Evolutionary conservation across 2,888 invertebrate species (phyloP).

Genomic region (Linnaemya vulpina): DNA sequence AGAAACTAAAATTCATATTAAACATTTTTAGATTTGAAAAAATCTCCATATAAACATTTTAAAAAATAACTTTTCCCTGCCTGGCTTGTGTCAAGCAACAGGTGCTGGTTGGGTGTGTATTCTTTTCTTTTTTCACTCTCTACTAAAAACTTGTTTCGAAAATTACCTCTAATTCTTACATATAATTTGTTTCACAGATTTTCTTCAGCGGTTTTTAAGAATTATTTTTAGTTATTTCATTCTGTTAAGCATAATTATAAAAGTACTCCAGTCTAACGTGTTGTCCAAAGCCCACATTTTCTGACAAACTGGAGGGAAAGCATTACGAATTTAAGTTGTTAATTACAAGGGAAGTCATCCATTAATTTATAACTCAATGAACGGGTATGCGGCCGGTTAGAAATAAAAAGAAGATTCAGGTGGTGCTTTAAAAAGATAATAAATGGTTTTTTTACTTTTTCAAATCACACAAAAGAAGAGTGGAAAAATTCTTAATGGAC

Average conservation of each 20-base stretch:
- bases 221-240: background rate
- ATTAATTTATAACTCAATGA: background rate
- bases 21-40: too few species aligned
- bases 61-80: background rate
- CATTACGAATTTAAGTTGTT: background rate
- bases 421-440: background rate
- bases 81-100: background rate
- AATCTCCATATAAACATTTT: too few species aligned
- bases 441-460: background rate
- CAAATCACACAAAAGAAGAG: background rate
- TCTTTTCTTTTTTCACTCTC: constrained; percentile 8
- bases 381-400: background rate
- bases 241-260: background rate
- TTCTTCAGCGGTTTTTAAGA: background rate
- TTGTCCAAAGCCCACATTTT: background rate
- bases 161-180: background rate
- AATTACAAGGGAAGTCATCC: background rate
- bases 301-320: background rate
- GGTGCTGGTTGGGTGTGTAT: background rate
- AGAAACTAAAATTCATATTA: too few species aligned
- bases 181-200: background rate
- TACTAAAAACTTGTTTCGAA: background rate
- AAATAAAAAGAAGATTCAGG: background rate
- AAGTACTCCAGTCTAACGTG: background rate
- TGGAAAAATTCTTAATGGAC: background rate